Evolutionary conservation across 2,113 vertebrate genomes (phyloP), one percentile per base, ranked within the genome.

Genomic region (Brienomyrus brachyistius): DNA sequence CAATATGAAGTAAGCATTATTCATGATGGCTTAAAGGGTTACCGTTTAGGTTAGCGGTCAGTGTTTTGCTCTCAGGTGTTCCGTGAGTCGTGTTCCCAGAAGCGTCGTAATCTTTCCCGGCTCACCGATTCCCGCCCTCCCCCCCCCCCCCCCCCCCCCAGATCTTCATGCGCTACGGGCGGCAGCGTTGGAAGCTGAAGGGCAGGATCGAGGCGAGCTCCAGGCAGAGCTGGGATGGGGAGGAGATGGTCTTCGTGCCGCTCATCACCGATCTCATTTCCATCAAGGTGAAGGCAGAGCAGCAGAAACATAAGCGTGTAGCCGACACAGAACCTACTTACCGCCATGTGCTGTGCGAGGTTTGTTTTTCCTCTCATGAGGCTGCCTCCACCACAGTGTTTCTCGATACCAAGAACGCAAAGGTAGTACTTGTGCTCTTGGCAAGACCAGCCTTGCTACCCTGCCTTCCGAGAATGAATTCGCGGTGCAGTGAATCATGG

Each of bases 121-220:
- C 0, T 77, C 27, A 40, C 15, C 6, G 15, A 31, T 54, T 54
- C 10, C 15, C 15, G 9, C 2, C 35, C 43, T 2, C 43, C 43
- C 43, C 43, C 43, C 43, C 43, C 11, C 10, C 11, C 51, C 15
- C 52, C 35, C 40, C 10, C 8, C 88, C 86, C 11, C 84, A 99
- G 98, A 98, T 99, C 93, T 99, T 98, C 90, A 99, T 99, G 98
- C 95, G 98, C 86, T 99, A 99, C 0, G 98, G 98, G 27, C 97
- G 98, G 5, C 98, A 99, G 94, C 94, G 98, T 8, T 99, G 98
- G 98, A 99, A 99, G 93, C 94, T 99, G 89, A 99, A 98, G 93
- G 98, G 98, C 77, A 97, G 95, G 92, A 99, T 99, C 89, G 98
- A 99, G 93, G 96, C 97, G n/a, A 98, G 99, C 31, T 98, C 97